Base-by-base conservation (phyloP, 2,888 invertebrate genomes). In the Archaeoteleia sp. region DNA sequence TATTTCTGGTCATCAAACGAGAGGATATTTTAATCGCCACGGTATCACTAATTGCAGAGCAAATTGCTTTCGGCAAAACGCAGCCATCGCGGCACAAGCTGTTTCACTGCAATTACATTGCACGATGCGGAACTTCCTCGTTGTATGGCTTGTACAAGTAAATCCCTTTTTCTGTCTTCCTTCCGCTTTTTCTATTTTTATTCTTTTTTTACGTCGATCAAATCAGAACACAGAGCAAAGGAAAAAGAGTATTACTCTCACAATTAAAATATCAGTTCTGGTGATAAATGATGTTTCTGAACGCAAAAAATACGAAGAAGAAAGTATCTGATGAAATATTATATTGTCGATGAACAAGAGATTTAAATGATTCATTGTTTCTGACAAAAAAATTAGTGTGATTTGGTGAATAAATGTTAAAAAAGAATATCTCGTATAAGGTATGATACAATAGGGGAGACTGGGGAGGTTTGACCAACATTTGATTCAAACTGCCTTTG, bases 51-150 rank as follows among this genome's bases (percentile, higher is more conserved):
- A 53, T 42, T 53, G 40, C 53, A 14, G 32, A 40, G 42, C n/a
- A 53, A 53, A 53, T 53, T 53, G 53, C 29, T 53, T 40, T 40
- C 25, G 32, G 53, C 14, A 39, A 51, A 51, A 51, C 39, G 39
- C 29, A 29, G 39, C 51, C 27, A 20, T 51, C 51, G 15, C 17
- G 27, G 15, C 29, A 32, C 53, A 53, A 53, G 40, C 23, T 42
- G 40, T 40, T 53, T 32, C 40, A n/a, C 13, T n/a, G 53, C 53
- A 53, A 42, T 42, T 53, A 53, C 40, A 32, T 42, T 53, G 30
- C 15, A 23, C 40, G 13, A 32, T 34, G 32, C 32, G 42, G 10
- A 53, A 53, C 53, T 23, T 9, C 2, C 20, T 20, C 17, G 29
- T 30, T 42, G 29, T 29, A 42, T 25, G 32, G 37, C 20, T 39